phyloP scores from a whole-genome alignment of 1,140 invertebrate genomes.

The Drosophila kurseongensis region DNA sequence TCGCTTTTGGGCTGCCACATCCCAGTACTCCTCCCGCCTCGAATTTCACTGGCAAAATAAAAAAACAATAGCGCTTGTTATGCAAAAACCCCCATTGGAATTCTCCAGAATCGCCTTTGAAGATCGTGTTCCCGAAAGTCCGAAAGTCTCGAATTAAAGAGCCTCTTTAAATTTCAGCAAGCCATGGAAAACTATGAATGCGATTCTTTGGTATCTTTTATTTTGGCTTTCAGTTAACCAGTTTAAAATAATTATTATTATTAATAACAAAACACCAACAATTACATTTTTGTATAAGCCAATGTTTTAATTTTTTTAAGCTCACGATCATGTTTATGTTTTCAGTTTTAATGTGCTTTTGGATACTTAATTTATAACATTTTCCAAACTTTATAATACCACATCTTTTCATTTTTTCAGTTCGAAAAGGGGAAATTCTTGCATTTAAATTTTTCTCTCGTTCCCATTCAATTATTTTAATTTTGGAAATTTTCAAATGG shows the following conservation, averaged over 20 bases:
- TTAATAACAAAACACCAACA: too few relatives aligned
- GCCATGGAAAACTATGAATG: neutral
- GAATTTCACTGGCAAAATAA: conserved; percentile 18
- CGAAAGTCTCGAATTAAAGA: conserved; percentile 20
- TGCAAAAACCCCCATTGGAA: conserved; percentile 4
- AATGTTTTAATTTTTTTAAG: too few relatives aligned
- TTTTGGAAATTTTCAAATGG: neutral
- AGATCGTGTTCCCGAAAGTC: conserved; percentile 28
- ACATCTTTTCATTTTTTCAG: neutral
- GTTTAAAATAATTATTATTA: too few relatives aligned
- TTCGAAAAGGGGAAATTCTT: neutral
- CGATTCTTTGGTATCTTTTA: conserved; percentile 12
- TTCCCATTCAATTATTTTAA: conserved; percentile 42
- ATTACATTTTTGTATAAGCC: too few relatives aligned
- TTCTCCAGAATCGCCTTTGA: conserved; percentile 29
- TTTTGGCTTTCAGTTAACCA: neutral
- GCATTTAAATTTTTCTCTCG: conserved; percentile 2
- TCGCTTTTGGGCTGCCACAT: neutral
- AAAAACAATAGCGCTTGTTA: conserved; percentile 10
- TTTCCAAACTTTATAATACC: too few relatives aligned
- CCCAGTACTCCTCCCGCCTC: neutral
- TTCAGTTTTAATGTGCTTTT: too few relatives aligned
- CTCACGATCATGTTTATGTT: too few relatives aligned
- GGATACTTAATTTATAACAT: too few relatives aligned
- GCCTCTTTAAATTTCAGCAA: conserved; percentile 14